A percentile compares a stretch with the other conserved stretches of the same genome.
Evolutionary conservation across 2,113 vertebrate genomes (phyloP).

Genomic region (Antigone vipio): DNA sequence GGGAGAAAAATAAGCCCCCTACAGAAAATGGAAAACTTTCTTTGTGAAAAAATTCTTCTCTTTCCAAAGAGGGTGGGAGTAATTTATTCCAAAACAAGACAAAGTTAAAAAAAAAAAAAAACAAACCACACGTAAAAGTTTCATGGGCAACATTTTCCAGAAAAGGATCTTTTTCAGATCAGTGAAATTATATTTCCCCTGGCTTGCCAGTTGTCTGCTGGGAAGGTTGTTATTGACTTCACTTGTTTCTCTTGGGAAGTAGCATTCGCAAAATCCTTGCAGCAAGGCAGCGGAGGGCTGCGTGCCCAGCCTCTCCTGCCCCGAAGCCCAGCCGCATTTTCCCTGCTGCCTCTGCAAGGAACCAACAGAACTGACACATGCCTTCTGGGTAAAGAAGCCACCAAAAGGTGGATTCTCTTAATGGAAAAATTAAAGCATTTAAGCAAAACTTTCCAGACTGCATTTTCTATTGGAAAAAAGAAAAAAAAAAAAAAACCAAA

Average conservation of each 20-base stretch:
- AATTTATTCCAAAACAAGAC: constrained; percentile 8
- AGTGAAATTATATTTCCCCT: background rate
- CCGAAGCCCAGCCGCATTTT: background rate
- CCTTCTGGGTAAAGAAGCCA: background rate
- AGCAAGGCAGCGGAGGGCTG: background rate
- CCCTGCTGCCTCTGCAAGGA: background rate
- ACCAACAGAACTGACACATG: background rate
- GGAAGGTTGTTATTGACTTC: background rate
- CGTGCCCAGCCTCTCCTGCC: background rate
- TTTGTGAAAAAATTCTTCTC: background rate
- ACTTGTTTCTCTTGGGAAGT: background rate
- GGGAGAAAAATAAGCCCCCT: background rate
- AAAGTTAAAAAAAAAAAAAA: background rate
- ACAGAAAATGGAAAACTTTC: background rate
- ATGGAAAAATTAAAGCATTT: background rate
- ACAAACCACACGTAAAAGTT: background rate
- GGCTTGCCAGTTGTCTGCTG: background rate
- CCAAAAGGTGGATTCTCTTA: background rate
- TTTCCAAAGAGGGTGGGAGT: background rate
- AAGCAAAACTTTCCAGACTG: background rate
- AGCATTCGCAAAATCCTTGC: background rate
- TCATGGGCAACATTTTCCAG: background rate
- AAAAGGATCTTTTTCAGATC: background rate
- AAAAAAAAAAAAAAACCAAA: background rate
- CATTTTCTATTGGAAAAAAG: background rate